Evolutionary conservation across 2,888 invertebrate genomes (phyloP).

Genomic region (Cheilosia impressa): DNA sequence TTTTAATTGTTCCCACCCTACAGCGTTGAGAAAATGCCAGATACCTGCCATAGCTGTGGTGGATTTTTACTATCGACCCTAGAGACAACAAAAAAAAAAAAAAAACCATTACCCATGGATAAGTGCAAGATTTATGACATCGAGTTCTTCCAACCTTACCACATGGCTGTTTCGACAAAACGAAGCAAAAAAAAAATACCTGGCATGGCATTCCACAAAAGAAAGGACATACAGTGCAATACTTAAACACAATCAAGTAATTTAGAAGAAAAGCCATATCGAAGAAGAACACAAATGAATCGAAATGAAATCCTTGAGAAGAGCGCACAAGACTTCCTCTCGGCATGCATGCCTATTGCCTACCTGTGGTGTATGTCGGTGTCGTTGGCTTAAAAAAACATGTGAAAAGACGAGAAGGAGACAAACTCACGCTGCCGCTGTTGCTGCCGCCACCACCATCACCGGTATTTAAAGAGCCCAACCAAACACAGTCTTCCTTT

Average conservation of each 20-base stretch:
- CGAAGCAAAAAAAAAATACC: neutral
- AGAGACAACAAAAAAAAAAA: slow-evolving; percentile 13
- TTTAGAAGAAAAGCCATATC: slow-evolving; percentile 68
- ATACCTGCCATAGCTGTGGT: slow-evolving; percentile 37
- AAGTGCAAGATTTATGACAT: slow-evolving; percentile 74
- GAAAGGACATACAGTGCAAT: slow-evolving; percentile 71
- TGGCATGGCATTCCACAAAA: slow-evolving; percentile 58
- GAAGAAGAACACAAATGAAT: slow-evolving; percentile 48
- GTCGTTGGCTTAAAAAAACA: slow-evolving; percentile 23
- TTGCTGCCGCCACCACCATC: neutral
- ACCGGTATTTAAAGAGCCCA: slow-evolving; percentile 51
- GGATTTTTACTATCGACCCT: slow-evolving; percentile 61
- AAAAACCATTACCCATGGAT: slow-evolving; percentile 66
- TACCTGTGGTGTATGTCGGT: slow-evolving; percentile 12
- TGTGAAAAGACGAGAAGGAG: slow-evolving; percentile 53
- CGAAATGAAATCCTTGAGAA: slow-evolving; percentile 62
- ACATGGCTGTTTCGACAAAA: slow-evolving; percentile 27
- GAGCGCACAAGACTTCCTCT: slow-evolving; percentile 48
- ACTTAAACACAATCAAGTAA: slow-evolving; percentile 75
- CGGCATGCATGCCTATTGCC: neutral
- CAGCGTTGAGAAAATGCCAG: slow-evolving; percentile 33
- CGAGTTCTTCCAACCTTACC: slow-evolving; percentile 64
- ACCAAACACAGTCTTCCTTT: slow-evolving; percentile 53
- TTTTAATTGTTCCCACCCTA: slow-evolving; percentile 57
- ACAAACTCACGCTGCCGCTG: slow-evolving; percentile 48